Conservation (phyloP, 2,113 vertebrate species). For the Okapia johnstoni region DNA sequence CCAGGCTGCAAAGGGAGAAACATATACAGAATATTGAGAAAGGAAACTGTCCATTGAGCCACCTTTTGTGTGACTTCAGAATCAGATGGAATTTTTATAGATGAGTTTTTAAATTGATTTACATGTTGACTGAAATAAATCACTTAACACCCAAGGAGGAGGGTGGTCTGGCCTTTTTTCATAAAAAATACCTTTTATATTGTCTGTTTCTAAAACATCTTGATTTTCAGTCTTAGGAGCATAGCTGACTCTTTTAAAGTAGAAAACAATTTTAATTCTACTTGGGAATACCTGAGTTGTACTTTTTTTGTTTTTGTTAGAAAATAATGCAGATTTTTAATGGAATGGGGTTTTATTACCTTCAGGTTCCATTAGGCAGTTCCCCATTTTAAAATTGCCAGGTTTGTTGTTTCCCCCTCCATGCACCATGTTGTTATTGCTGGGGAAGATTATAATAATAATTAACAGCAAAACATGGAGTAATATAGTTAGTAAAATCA, state of each 20-base stretch:
- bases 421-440: not conserved
- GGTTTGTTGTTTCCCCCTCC: too few relatives aligned
- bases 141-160: not conserved
- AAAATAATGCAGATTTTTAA: not conserved
- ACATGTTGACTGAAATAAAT: not conserved
- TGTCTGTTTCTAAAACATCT: not conserved
- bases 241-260: not conserved
- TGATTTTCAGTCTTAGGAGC: not conserved
- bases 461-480: not conserved
- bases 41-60: not conserved
- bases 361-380: not conserved
- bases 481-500: not conserved
- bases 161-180: not conserved
- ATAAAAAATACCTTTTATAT: not conserved
- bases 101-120: slow-evolving; percentile 27
- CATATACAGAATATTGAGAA: not conserved
- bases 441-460: not conserved
- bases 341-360: not conserved
- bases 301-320: not conserved
- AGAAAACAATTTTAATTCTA: not conserved
- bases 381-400: not conserved
- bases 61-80: not conserved
- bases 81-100: slow-evolving; percentile 21
- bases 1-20: slow-evolving; percentile 15
- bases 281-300: not conserved